A percentile compares a stretch with the other conserved stretches of the same genome.
Evolutionary conservation across 1,140 invertebrate species (phyloP).

Genomic region (Palaemon carinicauda): DNA sequence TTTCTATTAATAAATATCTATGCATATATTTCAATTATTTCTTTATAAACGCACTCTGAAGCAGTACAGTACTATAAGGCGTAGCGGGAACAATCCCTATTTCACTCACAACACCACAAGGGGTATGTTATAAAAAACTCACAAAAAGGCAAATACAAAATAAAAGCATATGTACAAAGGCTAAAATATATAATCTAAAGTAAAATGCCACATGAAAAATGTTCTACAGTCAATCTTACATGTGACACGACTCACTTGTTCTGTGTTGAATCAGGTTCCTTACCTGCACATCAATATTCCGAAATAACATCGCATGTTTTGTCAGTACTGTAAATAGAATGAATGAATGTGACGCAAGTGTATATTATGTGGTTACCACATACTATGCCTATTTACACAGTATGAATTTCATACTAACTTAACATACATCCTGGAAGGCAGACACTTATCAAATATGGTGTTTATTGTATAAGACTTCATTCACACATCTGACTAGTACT

Average conservation of each 20-base stretch:
- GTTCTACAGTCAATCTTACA: not conserved
- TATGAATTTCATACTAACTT: not conserved
- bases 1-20: constrained; percentile 9
- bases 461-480: constrained; percentile 12
- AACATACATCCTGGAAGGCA: constrained; percentile 41
- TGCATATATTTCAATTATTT: not conserved
- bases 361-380: constrained; percentile 27
- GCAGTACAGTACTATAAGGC: constrained; percentile 32
- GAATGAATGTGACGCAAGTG: not conserved
- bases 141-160: constrained; percentile 31
- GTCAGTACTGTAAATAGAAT: constrained; percentile 6
- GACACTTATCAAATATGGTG: constrained; percentile 29
- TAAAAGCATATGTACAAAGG: constrained; percentile 28
- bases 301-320: not conserved
- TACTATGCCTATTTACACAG: constrained; percentile 28
- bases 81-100: constrained; percentile 47
- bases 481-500: constrained; percentile 50
- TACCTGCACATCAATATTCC: too few relatives aligned
- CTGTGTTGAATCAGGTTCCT: too few relatives aligned
- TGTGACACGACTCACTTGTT: not conserved
- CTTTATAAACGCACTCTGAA: constrained; percentile 20
- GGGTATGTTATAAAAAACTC: constrained; percentile 46
- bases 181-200: constrained; percentile 12
- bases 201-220: constrained; percentile 10
- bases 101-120: constrained; percentile 31